Percentiles rank a stretch among this genome's conserved stretches.
Conservation (phyloP, 2,888 invertebrate species). For the Glyphotaelius pellucidus region DNA sequence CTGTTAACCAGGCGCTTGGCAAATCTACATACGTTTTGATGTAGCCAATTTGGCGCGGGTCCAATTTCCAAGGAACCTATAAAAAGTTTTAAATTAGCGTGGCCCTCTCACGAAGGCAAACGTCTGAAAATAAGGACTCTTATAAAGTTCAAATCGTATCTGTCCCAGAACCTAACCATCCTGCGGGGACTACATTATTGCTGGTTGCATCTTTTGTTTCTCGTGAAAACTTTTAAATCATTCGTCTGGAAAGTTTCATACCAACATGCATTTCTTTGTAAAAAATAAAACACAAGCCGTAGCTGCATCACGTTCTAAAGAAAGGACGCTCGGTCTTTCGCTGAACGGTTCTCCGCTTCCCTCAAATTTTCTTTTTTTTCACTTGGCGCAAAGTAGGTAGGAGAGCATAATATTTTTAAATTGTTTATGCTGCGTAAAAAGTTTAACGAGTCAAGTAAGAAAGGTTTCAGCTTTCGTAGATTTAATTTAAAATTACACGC, state of each 20-base stretch:
- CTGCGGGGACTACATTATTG: constrained; percentile 17
- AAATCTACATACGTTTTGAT: constrained; percentile 60
- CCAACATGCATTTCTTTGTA: constrained; percentile 37
- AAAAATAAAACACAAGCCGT: constrained; percentile 46
- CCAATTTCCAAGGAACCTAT: constrained; percentile 35
- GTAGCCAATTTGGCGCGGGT: constrained; percentile 59
- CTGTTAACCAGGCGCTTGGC: constrained; percentile 48
- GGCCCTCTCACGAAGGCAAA: constrained; percentile 24
- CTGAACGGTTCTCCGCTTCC: constrained; percentile 12
- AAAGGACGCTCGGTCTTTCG: constrained; percentile 37
- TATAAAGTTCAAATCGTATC: constrained; percentile 35
- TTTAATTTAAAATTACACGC: constrained; percentile 43
- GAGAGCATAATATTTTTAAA: constrained; percentile 32
- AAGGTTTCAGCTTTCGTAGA: constrained; percentile 35
- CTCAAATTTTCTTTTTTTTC: constrained; percentile 9
- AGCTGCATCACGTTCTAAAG: constrained; percentile 47
- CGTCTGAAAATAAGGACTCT: constrained; percentile 28
- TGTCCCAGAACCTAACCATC: constrained; percentile 23
- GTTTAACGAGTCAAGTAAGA: constrained; percentile 51
- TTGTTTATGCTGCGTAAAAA: constrained; percentile 49
- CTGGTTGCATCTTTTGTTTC: constrained; percentile 34
- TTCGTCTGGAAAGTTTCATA: constrained; percentile 64
- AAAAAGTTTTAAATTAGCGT: constrained; percentile 49
- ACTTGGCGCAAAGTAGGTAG: constrained; percentile 12
- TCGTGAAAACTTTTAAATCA: constrained; percentile 57